These are phyloP conservation scores for Porites rus DNA, from an alignment of 92 coral and sea anemone species.

Conservation along the genomic window DNA sequence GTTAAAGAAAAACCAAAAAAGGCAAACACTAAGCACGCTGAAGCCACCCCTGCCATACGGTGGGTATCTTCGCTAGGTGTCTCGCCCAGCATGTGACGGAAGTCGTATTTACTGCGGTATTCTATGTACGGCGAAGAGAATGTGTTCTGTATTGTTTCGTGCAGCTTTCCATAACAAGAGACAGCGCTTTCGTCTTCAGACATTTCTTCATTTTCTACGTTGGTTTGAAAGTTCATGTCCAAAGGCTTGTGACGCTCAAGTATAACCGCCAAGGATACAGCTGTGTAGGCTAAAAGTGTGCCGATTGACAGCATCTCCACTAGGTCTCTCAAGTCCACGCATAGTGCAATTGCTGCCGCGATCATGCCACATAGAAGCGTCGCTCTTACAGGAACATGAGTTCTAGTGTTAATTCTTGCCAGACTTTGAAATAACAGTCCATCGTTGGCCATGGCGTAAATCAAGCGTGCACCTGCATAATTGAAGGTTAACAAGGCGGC, in stretches of 20 bases:
- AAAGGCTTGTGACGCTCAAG: slow-evolving; percentile 77
- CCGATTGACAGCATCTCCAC: slow-evolving; percentile 91
- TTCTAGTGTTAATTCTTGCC: slow-evolving; percentile 53
- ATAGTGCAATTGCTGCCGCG: slow-evolving; percentile 67
- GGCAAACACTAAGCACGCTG: slow-evolving; percentile 60
- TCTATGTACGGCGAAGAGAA: background rate
- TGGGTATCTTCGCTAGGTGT: slow-evolving; percentile 61
- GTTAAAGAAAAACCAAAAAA: slow-evolving; percentile 62
- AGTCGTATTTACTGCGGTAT: slow-evolving; percentile 3
- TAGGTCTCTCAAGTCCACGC: slow-evolving; percentile 66
- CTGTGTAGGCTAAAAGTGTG: slow-evolving; percentile 83
- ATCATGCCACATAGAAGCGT: slow-evolving; percentile 68
- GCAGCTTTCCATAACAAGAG: slow-evolving; percentile 41
- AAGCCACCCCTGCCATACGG: slow-evolving; percentile 63
- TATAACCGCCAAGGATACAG: slow-evolving; percentile 75
- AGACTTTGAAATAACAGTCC: slow-evolving; percentile 73
- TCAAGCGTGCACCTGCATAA: slow-evolving; percentile 78
- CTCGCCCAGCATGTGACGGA: slow-evolving; percentile 13
- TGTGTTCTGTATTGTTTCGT: background rate
- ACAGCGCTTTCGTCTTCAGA: slow-evolving; percentile 6
- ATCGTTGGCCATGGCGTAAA: slow-evolving; percentile 87
- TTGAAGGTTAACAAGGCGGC: slow-evolving; percentile 71
- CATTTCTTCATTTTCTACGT: slow-evolving; percentile 10
- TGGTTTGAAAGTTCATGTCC: slow-evolving; percentile 18
- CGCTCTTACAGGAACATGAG: slow-evolving; percentile 69